Base-by-base conservation (phyloP, 2,797 vertebrate genomes). In the Hoplostethus atlanticus region DNA sequence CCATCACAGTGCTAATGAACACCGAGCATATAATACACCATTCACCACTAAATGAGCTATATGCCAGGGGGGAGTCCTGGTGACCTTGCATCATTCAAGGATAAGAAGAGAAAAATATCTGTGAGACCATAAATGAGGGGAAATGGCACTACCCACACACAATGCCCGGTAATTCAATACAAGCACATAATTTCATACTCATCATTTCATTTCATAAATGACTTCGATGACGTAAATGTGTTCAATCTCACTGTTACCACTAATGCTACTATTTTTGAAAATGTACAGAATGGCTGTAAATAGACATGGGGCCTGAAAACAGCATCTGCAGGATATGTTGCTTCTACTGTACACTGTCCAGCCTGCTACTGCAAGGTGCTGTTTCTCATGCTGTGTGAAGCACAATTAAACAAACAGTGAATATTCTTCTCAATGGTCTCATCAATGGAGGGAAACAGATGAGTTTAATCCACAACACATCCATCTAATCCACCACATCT, bases 331-430 rank as follows among this genome's bases (percentile, higher is more conserved):
- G 71, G 48, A 4, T 61, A n/a, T 13, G 47, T 4, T 16, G 21
- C 25, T 46, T 52, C 17, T 17, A 38, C 1, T 1, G 58, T 58
- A 47, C 46, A 60, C 17, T 54, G 36, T 77, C 54, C 31, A 34
- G 47, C 65, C 50, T 73, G 57, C 73, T 81, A 52, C 73, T 83
- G 79, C n/a, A 0, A 64, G 6, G 2, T 46, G 5, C 36, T 1
- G 30, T 58, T 75, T 72, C 60, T 71, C 55, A 40, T 34, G 47
- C 38, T n/a, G 30, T 50, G 73, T 48, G 56, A 50, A 68, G 67
- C 21, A 3, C 76, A 84, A 86, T 74, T 68, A 81, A 87, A 82
- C 60, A 89, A 82, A 74, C 75, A 68, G 58, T 44, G 68, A 81
- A 72, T 67, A 62, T 77, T 67, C 66, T 28, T 64, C 44, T 60